Evolutionary conservation across 2,888 invertebrate genomes (phyloP).

Genomic region (Metallyticus violacea): DNA sequence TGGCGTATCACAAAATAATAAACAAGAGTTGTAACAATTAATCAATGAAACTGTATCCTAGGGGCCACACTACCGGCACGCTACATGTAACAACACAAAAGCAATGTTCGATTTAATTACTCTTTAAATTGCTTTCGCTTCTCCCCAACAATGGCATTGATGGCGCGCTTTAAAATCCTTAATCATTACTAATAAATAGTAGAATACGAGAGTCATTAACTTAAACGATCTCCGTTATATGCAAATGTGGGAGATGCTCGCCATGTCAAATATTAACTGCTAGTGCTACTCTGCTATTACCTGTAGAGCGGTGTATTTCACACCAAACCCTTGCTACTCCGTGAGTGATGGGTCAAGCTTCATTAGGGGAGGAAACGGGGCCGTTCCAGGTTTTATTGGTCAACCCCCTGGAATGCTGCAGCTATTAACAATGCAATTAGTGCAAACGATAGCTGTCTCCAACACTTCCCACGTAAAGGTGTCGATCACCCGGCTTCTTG

Average conservation of each 20-base stretch:
- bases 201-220: background rate
- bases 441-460: background rate
- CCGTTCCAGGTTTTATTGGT: conserved; percentile 4
- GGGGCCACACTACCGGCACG: background rate
- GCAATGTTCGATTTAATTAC: background rate
- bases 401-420: conserved; percentile 4
- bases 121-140: background rate
- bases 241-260: background rate
- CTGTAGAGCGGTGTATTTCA: background rate
- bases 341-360: background rate
- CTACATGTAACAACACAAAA: background rate
- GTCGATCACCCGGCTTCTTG: background rate
- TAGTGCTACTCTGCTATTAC: background rate
- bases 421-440: conserved; percentile 7
- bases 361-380: too few species aligned
- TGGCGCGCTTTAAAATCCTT: background rate
- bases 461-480: background rate
- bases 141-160: background rate
- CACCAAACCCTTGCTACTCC: background rate
- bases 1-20: too few species aligned
- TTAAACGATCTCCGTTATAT: background rate
- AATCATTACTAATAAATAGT: background rate
- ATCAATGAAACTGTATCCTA: background rate
- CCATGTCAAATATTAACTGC: background rate
- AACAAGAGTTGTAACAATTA: background rate